A percentile compares a stretch with the other conserved stretches of the same genome.
Evolutionary conservation across 2,113 vertebrate species (phyloP).

Genomic region (Ramphastos sulfuratus): DNA sequence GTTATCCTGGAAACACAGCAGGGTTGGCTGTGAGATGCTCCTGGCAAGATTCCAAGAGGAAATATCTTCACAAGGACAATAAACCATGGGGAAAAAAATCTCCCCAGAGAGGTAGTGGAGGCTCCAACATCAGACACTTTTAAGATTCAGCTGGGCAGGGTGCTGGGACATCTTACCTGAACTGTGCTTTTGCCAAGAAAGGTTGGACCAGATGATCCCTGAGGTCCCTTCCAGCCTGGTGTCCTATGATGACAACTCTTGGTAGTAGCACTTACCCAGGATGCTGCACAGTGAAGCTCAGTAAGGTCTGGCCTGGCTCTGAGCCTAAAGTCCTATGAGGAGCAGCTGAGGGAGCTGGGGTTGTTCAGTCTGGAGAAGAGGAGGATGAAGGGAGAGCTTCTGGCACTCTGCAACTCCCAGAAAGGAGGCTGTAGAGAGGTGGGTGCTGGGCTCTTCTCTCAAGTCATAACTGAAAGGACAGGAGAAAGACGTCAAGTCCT

Average conservation of each 20-base stretch:
- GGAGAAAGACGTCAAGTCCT: no score
- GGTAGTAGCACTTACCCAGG: no score
- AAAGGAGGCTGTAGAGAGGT: no score
- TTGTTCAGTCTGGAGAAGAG: no score
- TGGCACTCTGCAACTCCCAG: no score
- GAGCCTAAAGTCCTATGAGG: not conserved
- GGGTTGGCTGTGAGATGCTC: not conserved
- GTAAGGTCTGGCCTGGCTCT: not conserved
- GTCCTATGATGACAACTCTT: not conserved
- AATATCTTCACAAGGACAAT: not conserved
- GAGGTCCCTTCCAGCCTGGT: not conserved
- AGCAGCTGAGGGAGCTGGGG: no score
- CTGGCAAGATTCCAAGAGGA: not conserved
- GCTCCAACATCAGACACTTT: not conserved
- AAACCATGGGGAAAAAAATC: not conserved
- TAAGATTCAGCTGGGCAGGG: not conserved
- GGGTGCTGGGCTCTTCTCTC: no score
- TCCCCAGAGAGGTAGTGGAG: not conserved
- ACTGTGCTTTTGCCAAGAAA: not conserved
- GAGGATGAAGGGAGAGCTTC: no score
- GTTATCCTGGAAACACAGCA: not conserved
- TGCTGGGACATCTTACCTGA: not conserved
- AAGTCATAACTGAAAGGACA: no score
- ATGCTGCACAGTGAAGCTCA: fast-evolving
- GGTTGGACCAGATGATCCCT: not conserved